phyloP scores from a whole-genome alignment of 2,113 vertebrate species.

The Oceanodroma tethys region DNA sequence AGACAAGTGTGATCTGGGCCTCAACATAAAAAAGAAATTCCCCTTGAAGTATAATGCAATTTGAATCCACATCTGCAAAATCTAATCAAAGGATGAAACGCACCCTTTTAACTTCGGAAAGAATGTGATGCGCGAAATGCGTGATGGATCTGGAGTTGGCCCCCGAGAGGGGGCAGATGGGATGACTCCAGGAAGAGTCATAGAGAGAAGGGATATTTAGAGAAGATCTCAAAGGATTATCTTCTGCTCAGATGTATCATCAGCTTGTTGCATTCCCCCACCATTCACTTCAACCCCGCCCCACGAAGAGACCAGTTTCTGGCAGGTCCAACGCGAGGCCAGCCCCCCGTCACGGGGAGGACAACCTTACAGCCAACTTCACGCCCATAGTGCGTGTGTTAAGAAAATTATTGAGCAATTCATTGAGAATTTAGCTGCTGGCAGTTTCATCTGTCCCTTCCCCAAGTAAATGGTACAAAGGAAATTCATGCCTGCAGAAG shows the following conservation, averaged over 20 bases:
- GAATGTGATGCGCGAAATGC: not conserved
- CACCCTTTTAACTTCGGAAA: not conserved
- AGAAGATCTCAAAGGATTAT: not conserved
- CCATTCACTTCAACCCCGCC: not conserved
- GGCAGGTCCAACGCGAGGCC: not conserved
- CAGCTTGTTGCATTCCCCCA: not conserved
- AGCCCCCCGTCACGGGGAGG: rapidly evolving
- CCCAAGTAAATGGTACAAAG: not conserved
- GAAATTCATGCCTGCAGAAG: not conserved
- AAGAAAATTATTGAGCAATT: not conserved
- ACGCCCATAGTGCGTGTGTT: rapidly evolving
- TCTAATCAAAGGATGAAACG: not conserved
- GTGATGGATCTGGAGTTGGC: too few species aligned
- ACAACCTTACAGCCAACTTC: not conserved
- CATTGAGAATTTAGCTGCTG: not conserved
- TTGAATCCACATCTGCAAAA: not conserved
- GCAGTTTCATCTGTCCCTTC: not conserved
- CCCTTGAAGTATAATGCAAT: not conserved
- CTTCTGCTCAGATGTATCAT: not conserved
- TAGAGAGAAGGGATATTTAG: not conserved
- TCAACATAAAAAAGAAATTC: not conserved
- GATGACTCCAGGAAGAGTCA: not conserved
- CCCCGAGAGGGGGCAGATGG: not conserved
- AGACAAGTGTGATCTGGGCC: not conserved
- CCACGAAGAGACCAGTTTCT: not conserved